Evolutionary conservation across 2,113 vertebrate genomes (phyloP).

Genomic region (Takifugu bimaculatus): DNA sequence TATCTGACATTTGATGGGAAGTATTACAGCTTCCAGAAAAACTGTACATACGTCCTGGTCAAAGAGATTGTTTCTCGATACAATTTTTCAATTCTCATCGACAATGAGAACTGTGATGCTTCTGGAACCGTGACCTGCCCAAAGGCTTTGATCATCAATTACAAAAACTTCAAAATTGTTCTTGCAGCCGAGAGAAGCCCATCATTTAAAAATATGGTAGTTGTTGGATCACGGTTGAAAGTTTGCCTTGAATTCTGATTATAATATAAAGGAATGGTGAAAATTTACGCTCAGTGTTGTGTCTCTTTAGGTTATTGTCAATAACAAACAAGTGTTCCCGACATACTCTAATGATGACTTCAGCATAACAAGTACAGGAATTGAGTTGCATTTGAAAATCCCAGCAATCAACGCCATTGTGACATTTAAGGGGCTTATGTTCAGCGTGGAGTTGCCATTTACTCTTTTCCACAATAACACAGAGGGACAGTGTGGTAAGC

Average conservation of each 20-base stretch:
- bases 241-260: not conserved
- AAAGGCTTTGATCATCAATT: conserved; percentile 79
- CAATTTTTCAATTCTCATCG: conserved; percentile 80
- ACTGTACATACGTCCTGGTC: conserved; percentile 88
- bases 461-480: conserved; percentile 85
- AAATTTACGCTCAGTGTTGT: not conserved
- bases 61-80: conserved; percentile 80
- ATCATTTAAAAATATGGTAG: conserved; percentile 43
- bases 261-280: not conserved
- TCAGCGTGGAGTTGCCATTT: conserved; percentile 77
- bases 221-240: not conserved
- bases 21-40: conserved; percentile 87
- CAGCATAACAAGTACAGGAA: conserved; percentile 69
- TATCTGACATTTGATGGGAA: conserved; percentile 88
- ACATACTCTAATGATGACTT: conserved; percentile 77
- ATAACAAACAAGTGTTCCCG: conserved; percentile 60
- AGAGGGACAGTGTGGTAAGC: conserved; percentile 92
- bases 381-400: conserved; percentile 78
- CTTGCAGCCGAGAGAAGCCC: conserved; percentile 63
- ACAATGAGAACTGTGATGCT: conserved; percentile 80
- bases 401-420: conserved; percentile 71
- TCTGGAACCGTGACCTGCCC: conserved; percentile 77
- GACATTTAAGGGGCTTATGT: conserved; percentile 78
- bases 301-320: conserved; percentile 76
- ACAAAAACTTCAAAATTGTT: conserved; percentile 73